Evolutionary conservation across 2,797 vertebrate species (phyloP), one percentile per base, ranked within the genome.

Genomic region (Schizopygopsis malacanthus): DNA sequence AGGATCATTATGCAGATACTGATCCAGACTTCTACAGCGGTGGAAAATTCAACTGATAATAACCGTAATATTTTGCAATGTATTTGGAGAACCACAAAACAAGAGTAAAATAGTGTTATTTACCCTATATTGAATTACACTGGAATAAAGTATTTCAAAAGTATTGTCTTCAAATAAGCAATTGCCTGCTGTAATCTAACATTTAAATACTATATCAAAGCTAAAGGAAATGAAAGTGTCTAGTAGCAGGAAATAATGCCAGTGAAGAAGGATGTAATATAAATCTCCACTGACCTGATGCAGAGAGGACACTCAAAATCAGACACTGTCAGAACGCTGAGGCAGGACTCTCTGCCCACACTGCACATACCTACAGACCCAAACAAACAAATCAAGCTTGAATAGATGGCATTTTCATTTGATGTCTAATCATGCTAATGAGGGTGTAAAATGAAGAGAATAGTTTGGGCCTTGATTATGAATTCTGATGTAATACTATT

Each of bases 231-330:
- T 16, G 2, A 52, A 63, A 71, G 16, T 61, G 5, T 65, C 28
- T 43, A 18, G 20, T 16, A 8, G 65, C 16, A 59, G n/a, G 15
- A 16, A 52, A 43, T 18, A 33, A 65, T 39, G 69, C 6, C 10
- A 83, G 25, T 69, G 81, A 59, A 20, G 33, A n/a, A 43, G 20
- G 39, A 25, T n/a, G 16, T 61, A 39, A 12, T n/a, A 22, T 25
- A 56, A 28, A 69, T 52, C 47, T 80, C 47, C 73, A 90, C 96
- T 94, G 85, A 98, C 97, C 97, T 95, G 85, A 97, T 97, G 91
- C 97, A 98, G 87, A 98, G 96, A 76, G 97, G 97, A 79, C 97
- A 98, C 91, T 98, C 97, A 71, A 98, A 93, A 90, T 98, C 97
- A 28, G 96, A 95, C 54, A 96, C 61, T 0, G 92, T 95, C 89